Evolutionary conservation across 1,140 invertebrate genomes (phyloP), one percentile per base, ranked within the genome.

Genomic region (Drosophila bocki): DNA sequence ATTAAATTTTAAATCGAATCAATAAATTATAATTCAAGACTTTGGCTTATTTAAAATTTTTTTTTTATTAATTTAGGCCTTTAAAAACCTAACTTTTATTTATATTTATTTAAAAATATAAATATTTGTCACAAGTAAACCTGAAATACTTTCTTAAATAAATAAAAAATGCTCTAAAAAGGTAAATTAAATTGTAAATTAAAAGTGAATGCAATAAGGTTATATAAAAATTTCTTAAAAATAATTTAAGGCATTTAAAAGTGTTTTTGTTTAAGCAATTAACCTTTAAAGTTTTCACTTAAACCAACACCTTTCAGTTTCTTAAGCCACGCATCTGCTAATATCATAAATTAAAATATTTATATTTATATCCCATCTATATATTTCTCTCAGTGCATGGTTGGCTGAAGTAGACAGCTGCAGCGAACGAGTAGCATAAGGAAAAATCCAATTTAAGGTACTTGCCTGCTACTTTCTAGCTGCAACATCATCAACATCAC

Each of bases 401-500:
- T 1, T 56, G 35, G 37, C 53, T 19, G 26, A 4, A n/a, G 50
- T 6, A 17, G 50, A 33, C 50, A 51, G 50, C 29, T 51, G 41
- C 3, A 15, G 13, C 5, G 32, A 22, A 26, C 35, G 37, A 37
- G 3, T 19, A 39, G 15, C 57, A 62, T 44, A 26, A 26, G 35
- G 68, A 74, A 72, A 74, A 74, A 74, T 74, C 70, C 70, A 74
- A 74, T 74, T 74, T 74, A 44, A 74, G 68, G 44, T 57, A 60
- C 67, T 74, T 72, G 53, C 44, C 68, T 74, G 69, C 69, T 72
- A 70, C 69, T 72, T 72, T 72, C 51, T 69, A 48, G 67, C 37
- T 57, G 69, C 69, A 72, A 60, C 70, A 74, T 74, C 70, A 72
- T 59, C 69, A 56, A 56, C 53, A 39, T 56, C 53, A 42, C 51